phyloP scores from a whole-genome alignment of 2,888 invertebrate species.

The Malacosoma neustria region DNA sequence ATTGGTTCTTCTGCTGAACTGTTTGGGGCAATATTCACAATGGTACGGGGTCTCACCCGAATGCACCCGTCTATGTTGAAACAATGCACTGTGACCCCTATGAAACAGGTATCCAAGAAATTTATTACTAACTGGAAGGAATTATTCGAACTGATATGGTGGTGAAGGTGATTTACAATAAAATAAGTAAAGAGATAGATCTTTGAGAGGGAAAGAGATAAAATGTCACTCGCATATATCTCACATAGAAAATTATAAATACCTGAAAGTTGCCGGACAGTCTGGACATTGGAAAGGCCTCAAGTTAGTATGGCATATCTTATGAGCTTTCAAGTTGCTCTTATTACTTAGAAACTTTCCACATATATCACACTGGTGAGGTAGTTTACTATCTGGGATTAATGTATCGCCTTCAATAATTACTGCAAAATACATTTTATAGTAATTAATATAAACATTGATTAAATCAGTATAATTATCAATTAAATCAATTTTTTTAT shows the following conservation, averaged over 20 bases:
- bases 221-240: too few species aligned
- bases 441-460: not conserved
- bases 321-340: conserved; percentile 60
- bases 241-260: too few species aligned
- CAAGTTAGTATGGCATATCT: conserved; percentile 54
- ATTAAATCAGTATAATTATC: conserved; percentile 1
- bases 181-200: too few species aligned
- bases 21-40: conserved; percentile 61
- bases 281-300: conserved; percentile 46
- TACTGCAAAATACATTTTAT: conserved; percentile 14
- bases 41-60: conserved; percentile 59
- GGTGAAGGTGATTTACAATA: too few species aligned
- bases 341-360: conserved; percentile 60
- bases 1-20: conserved; percentile 50
- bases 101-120: too few species aligned
- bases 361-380: conserved; percentile 61
- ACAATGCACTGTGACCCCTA: conserved; percentile 63
- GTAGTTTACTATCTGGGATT: conserved; percentile 41
- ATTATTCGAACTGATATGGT: too few species aligned
- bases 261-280: conserved; percentile 58
- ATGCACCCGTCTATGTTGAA: conserved; percentile 55
- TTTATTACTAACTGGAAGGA: not conserved
- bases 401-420: conserved; percentile 18
- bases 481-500: too few species aligned
- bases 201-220: too few species aligned